phyloP scores from a whole-genome alignment of 2,113 vertebrate species.

The Taxidea taxus region DNA sequence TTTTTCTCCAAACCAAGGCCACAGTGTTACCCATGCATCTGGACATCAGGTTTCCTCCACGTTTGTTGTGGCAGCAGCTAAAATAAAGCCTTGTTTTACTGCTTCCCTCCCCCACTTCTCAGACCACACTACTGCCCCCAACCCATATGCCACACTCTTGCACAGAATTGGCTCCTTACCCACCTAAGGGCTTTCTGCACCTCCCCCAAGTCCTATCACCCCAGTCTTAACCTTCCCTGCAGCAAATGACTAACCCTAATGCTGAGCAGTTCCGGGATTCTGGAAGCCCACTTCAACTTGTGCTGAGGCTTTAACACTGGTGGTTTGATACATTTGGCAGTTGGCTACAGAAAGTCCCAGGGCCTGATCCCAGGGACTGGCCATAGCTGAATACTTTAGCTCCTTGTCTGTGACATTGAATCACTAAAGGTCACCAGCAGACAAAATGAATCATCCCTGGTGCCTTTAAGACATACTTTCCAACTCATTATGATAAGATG shows the following conservation, averaged over 20 bases:
- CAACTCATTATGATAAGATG: slow-evolving; percentile 66
- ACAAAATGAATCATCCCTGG: slow-evolving; percentile 20
- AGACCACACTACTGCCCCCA: background rate
- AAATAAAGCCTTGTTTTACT: background rate
- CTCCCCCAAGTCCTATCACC: background rate
- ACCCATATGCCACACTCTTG: background rate
- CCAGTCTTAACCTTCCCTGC: background rate
- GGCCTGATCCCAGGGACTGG: background rate
- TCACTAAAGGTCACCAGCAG: slow-evolving; percentile 50
- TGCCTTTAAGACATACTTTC: slow-evolving; percentile 59
- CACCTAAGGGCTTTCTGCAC: background rate
- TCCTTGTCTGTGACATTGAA: slow-evolving; percentile 51
- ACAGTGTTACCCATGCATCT: accelerated
- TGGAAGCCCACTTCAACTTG: background rate
- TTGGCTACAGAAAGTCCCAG: background rate
- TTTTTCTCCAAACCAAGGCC: background rate
- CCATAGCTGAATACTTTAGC: background rate
- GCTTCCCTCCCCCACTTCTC: accelerated
- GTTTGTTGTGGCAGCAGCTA: background rate
- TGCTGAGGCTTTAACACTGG: background rate
- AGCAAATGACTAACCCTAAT: background rate
- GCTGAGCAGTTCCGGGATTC: background rate
- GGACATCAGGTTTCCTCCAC: background rate
- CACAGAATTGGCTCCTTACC: background rate
- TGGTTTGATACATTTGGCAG: background rate